Evolutionary conservation across 2,113 vertebrate genomes (phyloP), one percentile per base, ranked within the genome.

Genomic region (Chamaetylas fuelleborni): DNA sequence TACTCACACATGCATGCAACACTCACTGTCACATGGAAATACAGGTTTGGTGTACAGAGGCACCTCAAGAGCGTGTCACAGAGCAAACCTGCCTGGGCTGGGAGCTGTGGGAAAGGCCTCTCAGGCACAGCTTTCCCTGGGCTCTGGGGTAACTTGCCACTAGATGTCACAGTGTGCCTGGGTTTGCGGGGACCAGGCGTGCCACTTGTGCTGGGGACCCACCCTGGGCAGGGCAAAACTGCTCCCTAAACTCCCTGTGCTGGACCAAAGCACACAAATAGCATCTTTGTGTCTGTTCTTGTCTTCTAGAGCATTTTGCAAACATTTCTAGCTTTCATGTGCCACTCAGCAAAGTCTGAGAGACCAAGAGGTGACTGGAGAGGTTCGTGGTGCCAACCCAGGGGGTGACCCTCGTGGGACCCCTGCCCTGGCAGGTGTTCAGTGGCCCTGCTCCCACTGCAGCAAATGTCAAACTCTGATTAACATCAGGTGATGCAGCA

Each of bases 91-190:
- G 0, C 5, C 33, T 60, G 64, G 47, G 23, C 58, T 57, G 6
- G 69, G 47, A 43, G 6, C 53, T 60, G 50, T 42, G 16, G 16
- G 14, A 42, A 42, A 24, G 26, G 43, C 19, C 31, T 51, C 43
- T 3, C 54, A 47, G 16, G 25, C 14, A 12, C 33, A 22, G 50
- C 67, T 72, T 42, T 70, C 61, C 26, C 62, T 28, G 53, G 65
- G 45, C 67, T 81, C 28, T 16, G 3, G 58, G 56, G 33, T 71
- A 65, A 26, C 82, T 50, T 88, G 71, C 96, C 96, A 88, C 92
- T 97, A 96, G 96, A 86, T 95, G 95, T 97, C 95, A 94, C 80
- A 95, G 92, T 65, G 5, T 51, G 71, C 92, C 48, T 47, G 93
- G 38, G 34, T 90, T 94, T 94, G 92, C 0, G 0, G 26, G 58